Evolutionary conservation across 2,888 invertebrate genomes (phyloP), one percentile per base, ranked within the genome.

Genomic region (Sisyra terminalis): DNA sequence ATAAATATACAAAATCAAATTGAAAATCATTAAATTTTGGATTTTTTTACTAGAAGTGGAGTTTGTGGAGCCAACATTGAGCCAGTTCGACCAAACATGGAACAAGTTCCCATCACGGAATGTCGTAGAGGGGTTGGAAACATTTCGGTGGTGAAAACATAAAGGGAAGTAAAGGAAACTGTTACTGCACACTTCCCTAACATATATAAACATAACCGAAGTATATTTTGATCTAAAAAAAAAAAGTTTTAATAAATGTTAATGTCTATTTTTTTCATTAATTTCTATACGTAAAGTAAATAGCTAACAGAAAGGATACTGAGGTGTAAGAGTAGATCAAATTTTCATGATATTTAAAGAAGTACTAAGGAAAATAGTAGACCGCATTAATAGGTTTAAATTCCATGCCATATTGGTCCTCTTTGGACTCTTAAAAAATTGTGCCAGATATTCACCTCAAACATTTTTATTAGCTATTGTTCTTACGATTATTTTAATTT

Each of bases 101-200:
- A 78, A 59, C 78, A 77, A 24, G 65, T 56, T 1, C 73, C 75
- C 50, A 79, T 66, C 50, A 76, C 57, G 8, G 71, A 69, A 53
- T 78, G 76, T 17, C 78, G 62, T 39, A 73, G 60, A 29, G 64
- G 63, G 6, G 78, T 79, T 1, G 78, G 78, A 58, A 78, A 78
- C 58, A 78, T 63, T 63, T 79, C 78, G 31, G 76, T 71, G 0
- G 77, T 76, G 57, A 76, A 72, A 49, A 78, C 69, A 56, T 78
- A 78, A 46, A 74, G 62, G 4, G 74, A 68, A 17, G 73, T 70
- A 61, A 77, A 76, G 39, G 78, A 73, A 47, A 70, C 65, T 1
- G 78, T 75, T 46, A 77, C 75, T 48, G 70, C 69, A 58, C 70
- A 75, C 62, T 78, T 78, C 43, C 77, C 78, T 31, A 73, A 55